A percentile compares a stretch with the other conserved stretches of the same genome.
These are phyloP conservation scores for Sympetrum striolatum DNA, from an alignment of 2,888 invertebrate species.

Conservation along the genomic window DNA sequence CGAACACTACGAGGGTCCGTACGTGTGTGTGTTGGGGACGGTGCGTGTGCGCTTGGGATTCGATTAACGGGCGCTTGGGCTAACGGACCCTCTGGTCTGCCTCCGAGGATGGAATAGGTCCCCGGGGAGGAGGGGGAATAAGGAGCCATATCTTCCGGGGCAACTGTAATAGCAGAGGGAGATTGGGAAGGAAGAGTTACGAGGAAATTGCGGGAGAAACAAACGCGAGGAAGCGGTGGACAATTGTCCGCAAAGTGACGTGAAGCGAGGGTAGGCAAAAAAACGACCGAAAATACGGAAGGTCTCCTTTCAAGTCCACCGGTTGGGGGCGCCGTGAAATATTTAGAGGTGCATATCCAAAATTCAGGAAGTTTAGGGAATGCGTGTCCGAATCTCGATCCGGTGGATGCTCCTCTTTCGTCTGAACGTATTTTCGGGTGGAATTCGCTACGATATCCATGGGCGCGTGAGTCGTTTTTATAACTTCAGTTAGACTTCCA, in stretches of 20 bases:
- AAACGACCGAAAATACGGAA: background rate
- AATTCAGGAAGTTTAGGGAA: too few species aligned
- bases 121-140: constrained; percentile 13
- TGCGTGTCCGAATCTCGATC: too few species aligned
- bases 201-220: background rate
- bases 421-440: too few species aligned
- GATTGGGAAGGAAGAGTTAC: background rate
- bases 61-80: constrained; percentile 27
- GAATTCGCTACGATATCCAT: too few species aligned
- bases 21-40: background rate
- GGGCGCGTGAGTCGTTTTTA: too few species aligned
- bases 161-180: background rate
- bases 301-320: too few species aligned
- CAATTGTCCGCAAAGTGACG: background rate
- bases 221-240: background rate
- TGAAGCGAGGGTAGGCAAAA: background rate
- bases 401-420: too few species aligned
- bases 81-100: constrained; percentile 14
- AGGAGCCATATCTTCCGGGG: background rate
- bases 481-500: too few species aligned
- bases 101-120: constrained; percentile 13
- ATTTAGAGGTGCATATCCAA: too few species aligned
- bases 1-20: constrained; percentile 21
- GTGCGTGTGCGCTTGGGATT: constrained; percentile 2
- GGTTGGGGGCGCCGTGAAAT: background rate